These are phyloP conservation scores for Nymphalis c-album DNA, from an alignment of 2,888 invertebrate genomes.

Conservation along the genomic window DNA sequence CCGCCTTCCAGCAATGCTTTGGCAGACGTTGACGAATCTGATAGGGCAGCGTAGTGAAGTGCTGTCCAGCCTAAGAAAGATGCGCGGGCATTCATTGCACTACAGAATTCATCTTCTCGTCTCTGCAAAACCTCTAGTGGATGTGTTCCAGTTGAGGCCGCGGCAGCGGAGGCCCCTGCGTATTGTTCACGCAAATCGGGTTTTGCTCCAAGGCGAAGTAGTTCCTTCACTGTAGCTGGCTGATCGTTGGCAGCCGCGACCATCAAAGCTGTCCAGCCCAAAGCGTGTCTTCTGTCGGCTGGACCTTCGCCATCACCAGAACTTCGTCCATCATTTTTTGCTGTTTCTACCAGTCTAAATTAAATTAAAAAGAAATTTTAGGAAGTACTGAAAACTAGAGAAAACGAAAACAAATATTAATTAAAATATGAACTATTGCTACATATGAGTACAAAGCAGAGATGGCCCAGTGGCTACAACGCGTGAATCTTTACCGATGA, in stretches of 20 bases:
- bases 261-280: slow-evolving; percentile 95
- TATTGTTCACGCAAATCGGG: slow-evolving; percentile 88
- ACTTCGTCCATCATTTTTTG: slow-evolving; percentile 38
- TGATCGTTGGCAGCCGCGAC: slow-evolving; percentile 91
- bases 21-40: slow-evolving; percentile 84
- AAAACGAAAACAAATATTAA: neutral
- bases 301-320: slow-evolving; percentile 60
- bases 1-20: slow-evolving; percentile 86
- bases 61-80: slow-evolving; percentile 93
- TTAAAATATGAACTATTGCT: neutral
- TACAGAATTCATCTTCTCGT: slow-evolving; percentile 92
- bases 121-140: slow-evolving; percentile 86
- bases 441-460: no score
- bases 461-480: no score
- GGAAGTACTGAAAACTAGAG: neutral
- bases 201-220: slow-evolving; percentile 89
- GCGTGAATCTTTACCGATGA: no score
- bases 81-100: slow-evolving; percentile 85
- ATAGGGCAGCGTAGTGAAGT: slow-evolving; percentile 92
- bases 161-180: slow-evolving; percentile 84
- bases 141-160: slow-evolving; percentile 84
- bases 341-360: slow-evolving; percentile 59
- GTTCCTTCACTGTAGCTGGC: slow-evolving; percentile 79
- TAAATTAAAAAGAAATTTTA: neutral
- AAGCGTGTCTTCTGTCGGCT: slow-evolving; percentile 86